Base-by-base conservation (phyloP, 1,140 invertebrate species). In the Potamilus streckersoni region DNA sequence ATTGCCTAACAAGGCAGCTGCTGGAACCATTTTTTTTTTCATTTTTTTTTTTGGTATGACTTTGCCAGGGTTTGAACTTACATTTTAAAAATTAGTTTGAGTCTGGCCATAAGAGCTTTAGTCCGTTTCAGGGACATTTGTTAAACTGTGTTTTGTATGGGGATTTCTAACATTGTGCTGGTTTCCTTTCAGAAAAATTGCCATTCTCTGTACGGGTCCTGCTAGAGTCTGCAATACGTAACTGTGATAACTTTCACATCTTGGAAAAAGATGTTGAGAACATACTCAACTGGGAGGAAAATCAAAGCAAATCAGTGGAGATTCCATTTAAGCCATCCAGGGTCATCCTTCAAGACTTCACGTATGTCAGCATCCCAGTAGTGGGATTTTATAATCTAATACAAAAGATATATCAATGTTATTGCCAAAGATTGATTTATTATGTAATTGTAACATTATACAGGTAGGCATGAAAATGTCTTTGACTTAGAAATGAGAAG, bases 261-360 rank as follows among this genome's bases (percentile, higher is more conserved):
- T 93, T 93, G 62, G 92, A 95, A 86, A 91, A 92, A 69, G 97
- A 99, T 92, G 96, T 99, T 1, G 90, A 95, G 75, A 97, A 94
- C 80, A 95, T 99, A 61, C 90, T 99, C n/a, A 91, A 96, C 79
- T 99, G 98, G 98, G 93, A 96, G 89, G 86, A 90, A 61, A 93
- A 94, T 87, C 94, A 97, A 90, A 87, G 91, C n/a, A 93, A 81
- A 92, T 94, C 93, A 67, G 94, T 96, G n/a, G 98, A 99, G 92
- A 94, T 99, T 57, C 94, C 96, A 1, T 99, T 99, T 87, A 96
- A 96, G 90, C 97, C 98, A 3, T 95, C 97, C 0, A 92, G 98
- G 86, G 98, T 99, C 71, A 95, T 99, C 75, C 91, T 99, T 23
- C 98, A 99, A 92, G 97, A 92, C 80, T 92, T 92, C 78, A 92